These are phyloP conservation scores for Pangasius larnaudii DNA, from an alignment of 2,797 vertebrate species.

Conservation along the genomic window DNA sequence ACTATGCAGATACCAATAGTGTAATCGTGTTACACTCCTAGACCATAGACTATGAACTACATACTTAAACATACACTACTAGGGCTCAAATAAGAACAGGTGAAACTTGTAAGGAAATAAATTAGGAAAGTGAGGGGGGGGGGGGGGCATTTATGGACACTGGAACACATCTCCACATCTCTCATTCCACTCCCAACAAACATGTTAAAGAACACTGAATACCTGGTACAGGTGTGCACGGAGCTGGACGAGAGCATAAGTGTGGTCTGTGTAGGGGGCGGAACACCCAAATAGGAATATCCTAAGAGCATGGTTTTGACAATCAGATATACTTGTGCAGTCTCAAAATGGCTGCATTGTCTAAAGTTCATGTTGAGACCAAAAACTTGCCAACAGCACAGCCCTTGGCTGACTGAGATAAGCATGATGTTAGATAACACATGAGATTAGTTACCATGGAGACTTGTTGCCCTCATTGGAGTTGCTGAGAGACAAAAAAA, in stretches of 20 bases:
- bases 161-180: not conserved
- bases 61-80: not conserved
- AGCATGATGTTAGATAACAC: slow-evolving; percentile 19
- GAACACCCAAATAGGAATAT: not conserved
- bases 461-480: slow-evolving; percentile 33
- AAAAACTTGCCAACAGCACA: not conserved
- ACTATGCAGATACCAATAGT: not conserved
- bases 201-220: not conserved
- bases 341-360: not conserved
- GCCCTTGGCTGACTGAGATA: slow-evolving; percentile 10
- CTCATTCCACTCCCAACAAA: not conserved
- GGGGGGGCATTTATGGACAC: not conserved
- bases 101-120: not conserved
- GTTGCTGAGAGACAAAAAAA: not conserved
- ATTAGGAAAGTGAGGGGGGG: not conserved
- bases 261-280: not conserved
- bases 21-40: not conserved
- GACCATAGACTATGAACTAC: not conserved
- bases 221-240: not conserved
- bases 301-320: not conserved
- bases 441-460: slow-evolving; percentile 39
- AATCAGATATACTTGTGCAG: not conserved
- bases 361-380: slow-evolving; percentile 3
- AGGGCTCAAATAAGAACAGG: not conserved
- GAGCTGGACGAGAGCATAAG: not conserved